Percentiles rank a stretch among this genome's conserved stretches.
Conservation (phyloP, 1,140 invertebrate genomes). For the Teleogryllus occipitalis region DNA sequence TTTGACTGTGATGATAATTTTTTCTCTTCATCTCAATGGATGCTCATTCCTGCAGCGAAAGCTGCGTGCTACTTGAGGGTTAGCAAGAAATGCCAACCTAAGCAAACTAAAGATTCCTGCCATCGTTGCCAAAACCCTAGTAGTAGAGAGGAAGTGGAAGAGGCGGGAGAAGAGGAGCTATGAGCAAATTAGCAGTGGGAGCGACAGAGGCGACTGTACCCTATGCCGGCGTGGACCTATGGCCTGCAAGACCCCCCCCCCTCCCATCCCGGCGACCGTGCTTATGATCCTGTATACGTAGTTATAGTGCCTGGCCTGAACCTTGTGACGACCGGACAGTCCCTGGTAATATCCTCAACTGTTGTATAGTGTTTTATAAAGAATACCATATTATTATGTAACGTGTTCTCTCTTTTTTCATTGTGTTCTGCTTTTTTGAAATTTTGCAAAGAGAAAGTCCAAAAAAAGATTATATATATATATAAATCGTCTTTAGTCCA, state of each 20-base stretch:
- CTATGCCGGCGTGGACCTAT: constrained; percentile 10
- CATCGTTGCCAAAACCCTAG: constrained; percentile 15
- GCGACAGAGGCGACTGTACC: constrained; percentile 5
- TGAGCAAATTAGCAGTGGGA: not conserved
- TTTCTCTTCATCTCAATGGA: constrained; percentile 12
- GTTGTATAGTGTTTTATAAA: constrained; percentile 19
- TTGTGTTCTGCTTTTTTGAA: constrained; percentile 20
- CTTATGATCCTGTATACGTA: constrained; percentile 14
- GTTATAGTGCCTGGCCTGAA: constrained; percentile 18
- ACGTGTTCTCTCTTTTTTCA: constrained; percentile 15
- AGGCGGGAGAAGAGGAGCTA: not conserved
- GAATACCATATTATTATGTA: constrained; percentile 14
- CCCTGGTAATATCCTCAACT: constrained; percentile 10
- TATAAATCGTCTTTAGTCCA: constrained; percentile 17
- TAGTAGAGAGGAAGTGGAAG: not conserved
- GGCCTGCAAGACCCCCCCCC: not conserved
- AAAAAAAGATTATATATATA: constrained; percentile 12
- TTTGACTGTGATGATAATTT: constrained; percentile 19
- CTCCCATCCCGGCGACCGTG: constrained; percentile 10
- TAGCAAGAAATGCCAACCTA: constrained; percentile 7
- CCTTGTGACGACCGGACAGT: constrained; percentile 17
- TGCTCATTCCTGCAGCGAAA: constrained; percentile 18
- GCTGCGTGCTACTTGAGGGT: constrained; percentile 5
- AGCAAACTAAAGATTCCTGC: constrained; percentile 15
- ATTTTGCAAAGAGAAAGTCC: constrained; percentile 19